Conservation (phyloP, 2,888 invertebrate genomes). For the Smittia aterrima region DNA sequence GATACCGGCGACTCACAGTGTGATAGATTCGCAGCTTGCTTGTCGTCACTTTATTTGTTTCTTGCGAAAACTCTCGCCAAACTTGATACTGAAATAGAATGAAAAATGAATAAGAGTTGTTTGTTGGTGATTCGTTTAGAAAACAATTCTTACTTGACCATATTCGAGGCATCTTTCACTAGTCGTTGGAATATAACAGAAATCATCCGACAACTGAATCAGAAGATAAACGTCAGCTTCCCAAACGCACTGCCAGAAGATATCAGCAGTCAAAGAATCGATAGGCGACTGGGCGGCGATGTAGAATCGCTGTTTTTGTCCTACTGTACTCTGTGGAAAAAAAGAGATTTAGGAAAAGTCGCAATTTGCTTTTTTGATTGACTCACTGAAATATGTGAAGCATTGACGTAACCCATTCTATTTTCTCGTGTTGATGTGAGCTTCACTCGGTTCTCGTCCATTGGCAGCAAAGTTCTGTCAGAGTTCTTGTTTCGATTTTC, state of each 20-base stretch:
- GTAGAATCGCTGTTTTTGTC: conserved; percentile 79
- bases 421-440: conserved; percentile 80
- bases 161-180: conserved; percentile 61
- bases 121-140: not conserved
- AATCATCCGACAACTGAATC: conserved; percentile 69
- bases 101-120: conserved; percentile 6
- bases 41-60: conserved; percentile 62
- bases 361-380: conserved; percentile 21
- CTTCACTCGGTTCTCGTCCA: conserved; percentile 84
- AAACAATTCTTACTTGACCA: conserved; percentile 59
- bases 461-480: conserved; percentile 71
- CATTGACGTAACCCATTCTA: conserved; percentile 87
- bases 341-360: not conserved
- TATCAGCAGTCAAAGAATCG: conserved; percentile 51
- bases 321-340: conserved; percentile 70
- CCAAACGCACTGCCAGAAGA: conserved; percentile 90
- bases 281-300: conserved; percentile 60
- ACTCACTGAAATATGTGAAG: conserved; percentile 81
- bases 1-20: conserved; percentile 58
- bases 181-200: conserved; percentile 62
- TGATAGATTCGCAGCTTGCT: conserved; percentile 62
- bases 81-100: conserved; percentile 62
- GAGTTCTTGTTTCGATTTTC: conserved; percentile 61
- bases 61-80: conserved; percentile 67
- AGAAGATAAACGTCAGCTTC: conserved; percentile 81